These are phyloP conservation scores for Calliopsis andreniformis DNA, from an alignment of 1,140 invertebrate species.

Conservation along the genomic window DNA sequence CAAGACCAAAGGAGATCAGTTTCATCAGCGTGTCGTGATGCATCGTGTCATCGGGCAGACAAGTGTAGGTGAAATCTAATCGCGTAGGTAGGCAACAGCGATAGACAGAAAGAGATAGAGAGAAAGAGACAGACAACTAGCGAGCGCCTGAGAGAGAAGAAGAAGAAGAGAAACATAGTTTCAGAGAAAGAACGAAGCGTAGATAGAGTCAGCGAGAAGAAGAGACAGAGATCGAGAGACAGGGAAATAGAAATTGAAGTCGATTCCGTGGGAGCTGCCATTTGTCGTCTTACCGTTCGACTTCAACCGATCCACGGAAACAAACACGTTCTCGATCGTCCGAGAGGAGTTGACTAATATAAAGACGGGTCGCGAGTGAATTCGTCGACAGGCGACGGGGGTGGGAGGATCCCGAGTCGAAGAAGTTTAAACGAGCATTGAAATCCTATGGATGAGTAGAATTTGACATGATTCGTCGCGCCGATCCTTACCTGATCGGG, in stretches of 20 bases:
- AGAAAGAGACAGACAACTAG: background rate
- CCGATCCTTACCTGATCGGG: constrained; percentile 40
- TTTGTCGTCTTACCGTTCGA: constrained; percentile 17
- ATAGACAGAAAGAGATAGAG: constrained; percentile 6
- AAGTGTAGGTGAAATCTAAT: constrained; percentile 22
- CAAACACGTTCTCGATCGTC: background rate
- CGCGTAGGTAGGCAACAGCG: constrained; percentile 19
- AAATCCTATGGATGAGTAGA: too few species aligned
- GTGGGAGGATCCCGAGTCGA: background rate
- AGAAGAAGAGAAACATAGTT: background rate
- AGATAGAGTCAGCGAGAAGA: background rate
- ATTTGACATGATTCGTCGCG: too few species aligned
- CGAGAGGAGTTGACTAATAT: background rate
- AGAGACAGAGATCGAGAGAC: constrained; percentile 20
- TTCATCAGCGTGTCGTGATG: constrained; percentile 26
- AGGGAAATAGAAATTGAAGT: constrained; percentile 19
- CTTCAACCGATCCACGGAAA: constrained; percentile 12
- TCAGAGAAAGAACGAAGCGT: background rate
- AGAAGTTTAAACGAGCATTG: too few species aligned
- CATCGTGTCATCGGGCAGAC: constrained; percentile 20
- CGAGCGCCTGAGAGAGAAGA: background rate
- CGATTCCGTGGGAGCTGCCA: background rate
- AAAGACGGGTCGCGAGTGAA: background rate
- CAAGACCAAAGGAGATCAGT: constrained; percentile 3
- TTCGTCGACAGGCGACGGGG: background rate